A percentile compares a stretch with the other conserved stretches of the same genome.
Evolutionary conservation across 2,797 vertebrate species (phyloP).

Genomic region (Fundulus diaphanus): DNA sequence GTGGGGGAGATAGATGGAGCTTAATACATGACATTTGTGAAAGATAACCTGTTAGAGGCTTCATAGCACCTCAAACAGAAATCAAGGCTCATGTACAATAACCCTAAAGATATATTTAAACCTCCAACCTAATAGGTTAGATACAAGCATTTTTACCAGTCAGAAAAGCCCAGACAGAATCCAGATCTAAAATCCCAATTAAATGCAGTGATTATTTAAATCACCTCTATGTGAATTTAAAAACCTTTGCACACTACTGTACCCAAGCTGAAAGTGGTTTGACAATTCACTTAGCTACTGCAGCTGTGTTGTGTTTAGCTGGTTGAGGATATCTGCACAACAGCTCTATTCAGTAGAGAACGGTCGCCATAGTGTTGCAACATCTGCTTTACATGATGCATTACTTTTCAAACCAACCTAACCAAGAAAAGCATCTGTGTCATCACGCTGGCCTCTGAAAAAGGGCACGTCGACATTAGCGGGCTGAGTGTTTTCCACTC

Average conservation of each 20-base stretch:
- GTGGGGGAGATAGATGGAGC: too few relatives aligned
- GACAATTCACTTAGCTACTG: neutral
- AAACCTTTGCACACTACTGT: neutral
- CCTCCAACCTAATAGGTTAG: neutral
- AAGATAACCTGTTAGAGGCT: too few relatives aligned
- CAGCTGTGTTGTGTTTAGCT: constrained; percentile 30
- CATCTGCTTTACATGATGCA: constrained; percentile 17
- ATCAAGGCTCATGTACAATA: neutral
- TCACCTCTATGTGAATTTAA: neutral
- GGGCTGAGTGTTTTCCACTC: constrained; percentile 1
- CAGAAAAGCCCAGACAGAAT: neutral
- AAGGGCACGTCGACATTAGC: constrained; percentile 11
- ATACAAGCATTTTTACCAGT: neutral
- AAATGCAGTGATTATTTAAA: neutral
- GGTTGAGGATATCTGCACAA: constrained; percentile 35
- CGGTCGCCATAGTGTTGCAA: constrained; percentile 28
- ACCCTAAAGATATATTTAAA: too few relatives aligned
- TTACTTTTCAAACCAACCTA: constrained; percentile 24
- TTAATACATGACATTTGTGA: too few relatives aligned
- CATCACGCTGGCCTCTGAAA: constrained; percentile 18
- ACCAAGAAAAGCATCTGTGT: constrained; percentile 14
- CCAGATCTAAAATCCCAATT: neutral
- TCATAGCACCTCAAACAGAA: neutral
- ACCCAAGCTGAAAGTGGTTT: neutral
- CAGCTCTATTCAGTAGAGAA: constrained; percentile 18